Conservation (phyloP, 2,888 invertebrate genomes). For the Oscheius sp. region DNA sequence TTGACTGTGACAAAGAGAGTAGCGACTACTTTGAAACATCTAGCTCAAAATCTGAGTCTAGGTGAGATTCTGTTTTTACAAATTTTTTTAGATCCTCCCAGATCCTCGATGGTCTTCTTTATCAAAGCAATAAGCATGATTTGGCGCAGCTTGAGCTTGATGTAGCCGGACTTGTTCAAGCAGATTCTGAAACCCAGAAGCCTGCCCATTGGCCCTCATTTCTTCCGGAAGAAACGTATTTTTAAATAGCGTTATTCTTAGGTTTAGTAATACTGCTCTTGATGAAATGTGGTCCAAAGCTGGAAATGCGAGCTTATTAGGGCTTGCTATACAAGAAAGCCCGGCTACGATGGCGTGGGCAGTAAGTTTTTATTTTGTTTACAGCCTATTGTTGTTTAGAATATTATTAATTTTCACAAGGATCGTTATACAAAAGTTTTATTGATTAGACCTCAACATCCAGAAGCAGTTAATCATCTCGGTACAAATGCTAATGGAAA, state of each 20-base stretch:
- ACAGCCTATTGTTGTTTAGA: slow-evolving; percentile 36
- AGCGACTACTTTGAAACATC: slow-evolving; percentile 9
- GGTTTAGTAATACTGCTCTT: slow-evolving; percentile 44
- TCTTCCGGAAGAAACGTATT: slow-evolving; percentile 40
- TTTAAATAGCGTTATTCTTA: not conserved
- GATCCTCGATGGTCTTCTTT: slow-evolving; percentile 60
- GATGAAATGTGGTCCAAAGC: slow-evolving; percentile 54
- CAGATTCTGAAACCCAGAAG: slow-evolving; percentile 53
- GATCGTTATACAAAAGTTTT: slow-evolving; percentile 45
- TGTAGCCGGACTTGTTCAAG: slow-evolving; percentile 56
- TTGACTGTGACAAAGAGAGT: slow-evolving; percentile 18
- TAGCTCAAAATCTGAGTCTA: slow-evolving; percentile 4
- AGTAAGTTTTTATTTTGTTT: slow-evolving; percentile 31
- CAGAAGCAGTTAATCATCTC: slow-evolving; percentile 49
- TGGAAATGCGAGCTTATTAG: slow-evolving; percentile 44
- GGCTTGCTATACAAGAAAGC: slow-evolving; percentile 56
- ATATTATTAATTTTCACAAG: slow-evolving; percentile 60
- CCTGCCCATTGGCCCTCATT: slow-evolving; percentile 55
- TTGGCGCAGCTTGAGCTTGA: slow-evolving; percentile 45
- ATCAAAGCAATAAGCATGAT: slow-evolving; percentile 65
- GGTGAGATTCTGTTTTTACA: not conserved
- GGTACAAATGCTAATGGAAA: slow-evolving; percentile 38
- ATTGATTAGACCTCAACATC: slow-evolving; percentile 50
- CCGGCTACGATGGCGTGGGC: slow-evolving; percentile 63
- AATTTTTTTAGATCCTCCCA: slow-evolving; percentile 5